phyloP scores from a whole-genome alignment of 1,140 invertebrate species.

The Calliopsis andreniformis region DNA sequence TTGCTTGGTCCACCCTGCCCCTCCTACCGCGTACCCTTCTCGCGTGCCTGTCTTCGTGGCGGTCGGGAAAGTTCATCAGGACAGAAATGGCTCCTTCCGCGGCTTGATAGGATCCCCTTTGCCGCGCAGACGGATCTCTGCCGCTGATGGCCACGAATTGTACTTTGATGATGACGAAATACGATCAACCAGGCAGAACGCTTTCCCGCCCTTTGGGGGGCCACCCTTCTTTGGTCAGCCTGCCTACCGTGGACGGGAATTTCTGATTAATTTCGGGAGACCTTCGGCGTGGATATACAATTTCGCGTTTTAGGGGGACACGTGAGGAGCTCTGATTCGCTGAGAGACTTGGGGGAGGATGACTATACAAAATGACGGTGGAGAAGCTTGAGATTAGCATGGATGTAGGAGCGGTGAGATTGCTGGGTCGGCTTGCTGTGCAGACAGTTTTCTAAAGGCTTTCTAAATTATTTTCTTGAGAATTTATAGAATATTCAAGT shows the following conservation, averaged over 20 bases:
- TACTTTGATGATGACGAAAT: slow-evolving; percentile 54
- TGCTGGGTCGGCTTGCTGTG: no score
- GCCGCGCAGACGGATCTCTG: neutral
- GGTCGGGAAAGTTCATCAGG: slow-evolving; percentile 31
- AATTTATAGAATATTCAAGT: no score
- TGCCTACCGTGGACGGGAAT: slow-evolving; percentile 20
- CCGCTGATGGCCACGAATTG: slow-evolving; percentile 45
- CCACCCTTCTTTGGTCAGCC: slow-evolving; percentile 33
- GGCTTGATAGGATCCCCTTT: slow-evolving; percentile 28
- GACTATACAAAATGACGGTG: neutral
- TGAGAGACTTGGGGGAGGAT: neutral
- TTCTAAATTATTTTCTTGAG: no score
- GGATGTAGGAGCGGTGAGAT: no score
- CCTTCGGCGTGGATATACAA: neutral
- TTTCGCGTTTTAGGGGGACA: neutral
- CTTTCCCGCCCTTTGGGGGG: neutral
- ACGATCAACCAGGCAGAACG: slow-evolving; percentile 48
- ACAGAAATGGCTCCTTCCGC: slow-evolving; percentile 49
- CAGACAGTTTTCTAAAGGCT: no score
- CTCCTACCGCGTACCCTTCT: no score
- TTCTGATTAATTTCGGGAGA: slow-evolving; percentile 42
- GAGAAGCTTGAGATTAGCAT: no score
- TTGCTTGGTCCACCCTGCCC: neutral
- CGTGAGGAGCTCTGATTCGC: neutral
- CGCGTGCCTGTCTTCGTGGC: slow-evolving; percentile 9